Conservation (phyloP, 2,888 invertebrate genomes). For the Drosophila tripunctata region DNA sequence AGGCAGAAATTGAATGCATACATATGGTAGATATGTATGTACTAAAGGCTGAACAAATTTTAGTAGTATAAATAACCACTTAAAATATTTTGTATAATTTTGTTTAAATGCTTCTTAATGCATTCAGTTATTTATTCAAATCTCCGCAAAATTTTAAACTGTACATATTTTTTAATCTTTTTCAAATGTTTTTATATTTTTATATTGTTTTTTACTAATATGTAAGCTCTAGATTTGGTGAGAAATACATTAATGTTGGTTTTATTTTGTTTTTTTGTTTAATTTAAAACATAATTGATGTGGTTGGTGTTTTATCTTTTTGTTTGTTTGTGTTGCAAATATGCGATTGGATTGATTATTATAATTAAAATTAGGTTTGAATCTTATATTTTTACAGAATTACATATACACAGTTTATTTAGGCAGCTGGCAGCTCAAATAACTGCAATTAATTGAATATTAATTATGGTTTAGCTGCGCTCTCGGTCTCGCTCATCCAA, state of each 20-base stretch:
- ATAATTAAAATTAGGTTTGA: conserved; percentile 41
- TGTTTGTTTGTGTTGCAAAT: conserved; percentile 16
- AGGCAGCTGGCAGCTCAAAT: conserved; percentile 42
- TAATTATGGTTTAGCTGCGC: conserved; percentile 12
- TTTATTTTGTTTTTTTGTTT: conserved; percentile 15
- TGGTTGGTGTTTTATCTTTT: background rate
- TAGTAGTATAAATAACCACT: conserved; percentile 6
- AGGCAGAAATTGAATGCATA: conserved; percentile 62
- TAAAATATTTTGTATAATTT: conserved; percentile 21
- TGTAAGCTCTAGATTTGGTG: conserved; percentile 77
- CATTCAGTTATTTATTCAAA: conserved; percentile 24
- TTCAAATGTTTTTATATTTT: conserved; percentile 41
- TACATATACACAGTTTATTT: conserved; percentile 62
- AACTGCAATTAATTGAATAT: conserved; percentile 39
- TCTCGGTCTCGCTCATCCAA: too few relatives aligned
- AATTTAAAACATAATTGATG: conserved; percentile 23
- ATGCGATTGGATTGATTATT: conserved; percentile 20
- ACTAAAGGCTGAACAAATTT: conserved; percentile 27
- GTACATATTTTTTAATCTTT: conserved; percentile 57
- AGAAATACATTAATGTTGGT: conserved; percentile 64
- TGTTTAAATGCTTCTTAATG: conserved; percentile 29
- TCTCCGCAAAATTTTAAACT: conserved; percentile 59
- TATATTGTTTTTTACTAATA: conserved; percentile 12
- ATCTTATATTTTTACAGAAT: conserved; percentile 66
- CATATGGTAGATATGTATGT: conserved; percentile 15